Evolutionary conservation across 2,888 invertebrate genomes (phyloP).

Genomic region (Elgonia sp.): DNA sequence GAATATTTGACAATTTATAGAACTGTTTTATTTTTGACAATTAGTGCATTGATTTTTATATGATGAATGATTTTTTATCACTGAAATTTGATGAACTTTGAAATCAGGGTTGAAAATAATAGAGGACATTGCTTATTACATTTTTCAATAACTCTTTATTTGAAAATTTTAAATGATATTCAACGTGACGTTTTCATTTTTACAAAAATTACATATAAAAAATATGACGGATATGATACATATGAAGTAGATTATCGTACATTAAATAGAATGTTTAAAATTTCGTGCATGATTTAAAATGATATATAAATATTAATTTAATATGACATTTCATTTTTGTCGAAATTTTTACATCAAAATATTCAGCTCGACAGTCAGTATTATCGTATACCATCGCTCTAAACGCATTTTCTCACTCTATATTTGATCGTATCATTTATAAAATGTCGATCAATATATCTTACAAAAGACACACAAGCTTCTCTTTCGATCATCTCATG

Average conservation of each 20-base stretch:
- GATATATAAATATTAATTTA: constrained; percentile 69
- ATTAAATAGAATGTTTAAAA: constrained; percentile 56
- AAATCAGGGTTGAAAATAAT: constrained; percentile 15
- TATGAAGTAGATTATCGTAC: constrained; percentile 61
- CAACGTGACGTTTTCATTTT: constrained; percentile 47
- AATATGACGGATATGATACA: constrained; percentile 68
- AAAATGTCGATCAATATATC: constrained; percentile 70
- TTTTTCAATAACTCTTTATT: constrained; percentile 51
- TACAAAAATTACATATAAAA: constrained; percentile 69
- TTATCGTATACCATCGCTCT: constrained; percentile 59
- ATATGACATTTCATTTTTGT: constrained; percentile 55
- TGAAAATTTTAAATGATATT: constrained; percentile 56
- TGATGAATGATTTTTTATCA: too few species aligned
- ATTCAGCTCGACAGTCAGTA: constrained; percentile 66
- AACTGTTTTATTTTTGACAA: too few species aligned
- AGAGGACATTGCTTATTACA: constrained; percentile 31
- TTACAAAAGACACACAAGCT: constrained; percentile 65
- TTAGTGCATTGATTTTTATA: too few species aligned
- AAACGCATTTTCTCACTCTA: constrained; percentile 64
- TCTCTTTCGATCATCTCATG: constrained; percentile 62
- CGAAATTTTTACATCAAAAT: constrained; percentile 65
- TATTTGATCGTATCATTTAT: constrained; percentile 66
- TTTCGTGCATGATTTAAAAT: constrained; percentile 60
- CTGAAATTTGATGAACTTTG: too few species aligned
- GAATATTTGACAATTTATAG: neutral